A percentile compares a stretch with the other conserved stretches of the same genome.
Evolutionary conservation across 2,797 vertebrate species (phyloP).

Genomic region (Enteromius trimaculatus): DNA sequence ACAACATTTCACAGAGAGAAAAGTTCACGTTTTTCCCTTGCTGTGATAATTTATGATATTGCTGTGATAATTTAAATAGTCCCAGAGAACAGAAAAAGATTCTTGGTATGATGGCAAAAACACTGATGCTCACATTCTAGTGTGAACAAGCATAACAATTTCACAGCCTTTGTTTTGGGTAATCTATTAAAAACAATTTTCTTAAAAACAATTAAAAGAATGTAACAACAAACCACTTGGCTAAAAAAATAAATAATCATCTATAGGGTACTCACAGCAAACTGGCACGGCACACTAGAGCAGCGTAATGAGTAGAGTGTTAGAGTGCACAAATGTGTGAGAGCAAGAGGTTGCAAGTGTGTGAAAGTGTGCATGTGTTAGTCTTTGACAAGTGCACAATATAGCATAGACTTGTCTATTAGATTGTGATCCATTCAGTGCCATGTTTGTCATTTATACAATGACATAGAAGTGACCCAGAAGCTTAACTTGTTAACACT

Average conservation of each 20-base stretch:
- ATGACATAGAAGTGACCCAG: conserved; percentile 77
- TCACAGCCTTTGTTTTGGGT: not conserved
- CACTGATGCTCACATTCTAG: not conserved
- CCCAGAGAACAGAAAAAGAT: not conserved
- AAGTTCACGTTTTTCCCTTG: not conserved
- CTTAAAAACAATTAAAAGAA: not conserved
- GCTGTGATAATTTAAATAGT: not conserved
- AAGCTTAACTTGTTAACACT: conserved; percentile 77
- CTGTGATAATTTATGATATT: not conserved
- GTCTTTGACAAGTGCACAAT: conserved; percentile 59
- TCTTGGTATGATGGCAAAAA: not conserved
- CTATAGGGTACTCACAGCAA: conserved; percentile 67
- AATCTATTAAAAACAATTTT: not conserved
- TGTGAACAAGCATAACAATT: not conserved
- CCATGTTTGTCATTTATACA: conserved; percentile 67
- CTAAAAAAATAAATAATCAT: not conserved
- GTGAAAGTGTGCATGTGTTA: conserved; percentile 49
- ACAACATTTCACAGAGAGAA: not conserved
- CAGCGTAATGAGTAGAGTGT: conserved; percentile 42
- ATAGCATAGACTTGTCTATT: conserved; percentile 50
- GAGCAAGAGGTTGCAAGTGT: conserved; percentile 46
- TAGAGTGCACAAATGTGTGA: conserved; percentile 60
- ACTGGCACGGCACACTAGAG: conserved; percentile 11
- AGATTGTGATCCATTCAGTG: conserved; percentile 65
- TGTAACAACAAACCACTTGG: not conserved